Conservation (phyloP, 2,888 invertebrate species). For the Noctua comes region DNA sequence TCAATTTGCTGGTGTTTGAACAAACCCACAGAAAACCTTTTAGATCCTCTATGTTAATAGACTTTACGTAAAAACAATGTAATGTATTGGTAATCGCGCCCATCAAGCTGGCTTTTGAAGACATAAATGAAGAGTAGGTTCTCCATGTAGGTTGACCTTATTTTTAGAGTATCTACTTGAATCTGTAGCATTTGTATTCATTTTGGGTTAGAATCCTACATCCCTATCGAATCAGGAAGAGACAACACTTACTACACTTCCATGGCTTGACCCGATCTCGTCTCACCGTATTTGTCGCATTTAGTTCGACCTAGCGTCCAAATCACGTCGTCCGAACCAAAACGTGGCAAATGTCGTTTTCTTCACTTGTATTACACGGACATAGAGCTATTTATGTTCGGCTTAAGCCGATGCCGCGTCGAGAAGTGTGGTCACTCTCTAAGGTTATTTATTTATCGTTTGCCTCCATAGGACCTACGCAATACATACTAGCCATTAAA, state of each 20-base stretch:
- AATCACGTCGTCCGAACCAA: neutral
- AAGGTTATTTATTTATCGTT: neutral
- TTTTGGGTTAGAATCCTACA: neutral
- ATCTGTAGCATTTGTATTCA: neutral
- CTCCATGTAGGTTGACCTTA: neutral
- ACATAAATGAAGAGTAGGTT: neutral
- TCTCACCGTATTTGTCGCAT: too few species aligned
- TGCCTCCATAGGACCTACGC: neutral
- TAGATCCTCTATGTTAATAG: conserved; percentile 20
- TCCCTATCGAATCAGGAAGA: too few species aligned
- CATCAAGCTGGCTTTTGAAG: neutral
- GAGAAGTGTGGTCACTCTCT: neutral
- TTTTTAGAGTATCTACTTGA: neutral
- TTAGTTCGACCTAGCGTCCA: neutral
- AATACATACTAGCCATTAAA: too few species aligned
- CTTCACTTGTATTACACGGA: neutral
- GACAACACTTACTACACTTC: too few species aligned
- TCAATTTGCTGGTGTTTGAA: neutral
- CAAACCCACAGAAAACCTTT: conserved; percentile 4
- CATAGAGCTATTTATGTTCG: neutral
- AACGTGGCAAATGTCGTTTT: neutral
- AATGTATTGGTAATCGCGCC: conserved; percentile 15
- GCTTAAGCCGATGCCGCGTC: too few species aligned
- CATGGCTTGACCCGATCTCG: neutral
- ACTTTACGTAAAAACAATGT: conserved; percentile 30